Base-by-base conservation (phyloP, 2,888 invertebrate genomes). In the Tenthredo scrophulariae region DNA sequence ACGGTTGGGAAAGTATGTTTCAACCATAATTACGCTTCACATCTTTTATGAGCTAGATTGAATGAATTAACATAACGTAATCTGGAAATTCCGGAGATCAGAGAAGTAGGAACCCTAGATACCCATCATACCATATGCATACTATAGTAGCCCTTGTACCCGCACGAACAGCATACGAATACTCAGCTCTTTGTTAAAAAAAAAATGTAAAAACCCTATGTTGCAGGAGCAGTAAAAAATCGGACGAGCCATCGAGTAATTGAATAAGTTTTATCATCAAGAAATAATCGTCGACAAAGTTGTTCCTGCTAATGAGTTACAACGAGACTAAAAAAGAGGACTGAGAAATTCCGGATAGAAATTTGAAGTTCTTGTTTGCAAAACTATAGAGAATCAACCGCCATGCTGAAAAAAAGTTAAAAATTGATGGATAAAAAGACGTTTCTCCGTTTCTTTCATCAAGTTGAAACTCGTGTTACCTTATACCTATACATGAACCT, bases 1-100 rank as follows among this genome's bases (percentile, higher is more conserved):
- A 90, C 88, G 90, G 13, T 95, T 95, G 91, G 94, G 94, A 92
- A 94, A 92, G 94, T 94, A 91, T 91, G 93, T 89, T 50, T 84
- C 50, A 26, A 0, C 9, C 26, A 18, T 22, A 46, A 72, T 50
- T 29, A 62, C 26, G 7, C 18, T 75, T 29, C 10, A 75, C 9
- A 43, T 74, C 1, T 43, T 43, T 46, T 29, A 58, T 2, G n/a
- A 18, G 26, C 22, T 13, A 13, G 22, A 62, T 62, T 22, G 10
- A 62, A 26, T 26, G 22, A 62, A 62, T 62, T 0, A 22, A 62
- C 13, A 10, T 26, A 62, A 13, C 2, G 13, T 62, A 4, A 62
- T 62, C 26, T 26, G 22, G 26, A 26, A 62, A 22, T 62, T 62
- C 10, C 9, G 22, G 10, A 62, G 26, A 26, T 62, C 13, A 26